Base-by-base conservation (phyloP, 2,113 vertebrate genomes). In the Microtus pennsylvanicus region DNA sequence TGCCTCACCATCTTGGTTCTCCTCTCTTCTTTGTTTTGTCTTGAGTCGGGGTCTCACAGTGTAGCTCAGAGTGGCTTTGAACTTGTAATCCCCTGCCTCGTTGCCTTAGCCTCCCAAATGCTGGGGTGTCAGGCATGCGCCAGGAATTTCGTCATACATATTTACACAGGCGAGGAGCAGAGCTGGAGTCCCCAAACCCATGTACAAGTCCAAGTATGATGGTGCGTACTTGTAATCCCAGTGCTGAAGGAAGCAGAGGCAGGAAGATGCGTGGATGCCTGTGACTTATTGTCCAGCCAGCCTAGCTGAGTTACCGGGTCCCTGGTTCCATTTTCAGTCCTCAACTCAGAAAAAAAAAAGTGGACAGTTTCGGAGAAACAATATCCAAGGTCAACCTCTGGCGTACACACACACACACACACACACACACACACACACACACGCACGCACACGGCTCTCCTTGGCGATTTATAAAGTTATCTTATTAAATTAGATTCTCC, bases 381-480 rank as follows among this genome's bases (percentile, higher is more conserved):
- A 3, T 67, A 67, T 5, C 17, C 38, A 47, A 67, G 42, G 38
- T 45, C 47, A 50, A 50, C 77, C 77, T 80, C 33, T 55, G 17
- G 7, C 30, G 3, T 77, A 17, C 28, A 33, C 28, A 78, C 76
- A 78, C 45, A 50, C 76, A 30, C 45, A 76, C 22, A 26, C 75
- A 76, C 75, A 45, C 70, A 74, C 70, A 12, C 50, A 50, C 50
- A 50, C 50, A 30, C 47, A 19, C 28, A 78, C 47, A 52, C 45
- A 33, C 76, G 17, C 47, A 45, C 75, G 47, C 75, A 45, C 70
- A 74, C 19, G 55, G 28, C 26, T 76, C 28, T 87, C 21, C 30
- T 93, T 89, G 61, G 13, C 14, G 69, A 52, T 89, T 93, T 89
- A 16, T 92, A 80, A 85, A 67, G 80, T 85, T 50, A 82, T 69